Percentiles rank a stretch among this genome's conserved stretches.
These are phyloP conservation scores for Halisarca cf. caerulea DNA, from an alignment of 37 sponge, comb jelly and placozoan genomes.

Conservation along the genomic window DNA sequence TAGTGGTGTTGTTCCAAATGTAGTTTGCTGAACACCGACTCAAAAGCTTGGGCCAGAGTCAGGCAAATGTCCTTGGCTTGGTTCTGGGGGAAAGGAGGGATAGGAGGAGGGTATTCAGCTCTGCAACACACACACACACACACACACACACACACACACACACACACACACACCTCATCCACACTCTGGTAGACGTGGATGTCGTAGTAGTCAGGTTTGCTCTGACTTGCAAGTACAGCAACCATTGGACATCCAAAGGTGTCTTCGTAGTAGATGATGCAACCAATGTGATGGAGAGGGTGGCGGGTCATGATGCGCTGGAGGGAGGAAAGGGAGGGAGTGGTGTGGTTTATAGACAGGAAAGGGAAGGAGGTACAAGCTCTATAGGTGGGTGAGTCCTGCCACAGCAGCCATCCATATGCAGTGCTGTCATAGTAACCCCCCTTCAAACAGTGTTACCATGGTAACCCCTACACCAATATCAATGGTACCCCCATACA, in stretches of 20 bases:
- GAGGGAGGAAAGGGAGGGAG: neutral
- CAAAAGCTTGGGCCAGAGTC: constrained; percentile 80
- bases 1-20: constrained; percentile 17
- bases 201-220: constrained; percentile 41
- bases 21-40: constrained; percentile 60
- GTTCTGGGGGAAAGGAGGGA: too few relatives aligned
- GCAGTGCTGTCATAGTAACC: neutral
- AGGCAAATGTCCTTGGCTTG: constrained; percentile 83
- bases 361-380: neutral
- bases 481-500: too few relatives aligned
- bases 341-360: neutral
- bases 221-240: constrained; percentile 40
- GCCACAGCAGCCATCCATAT: neutral
- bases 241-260: constrained; percentile 67
- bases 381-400: neutral
- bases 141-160: constrained; percentile 20
- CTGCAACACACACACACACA: neutral
- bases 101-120: too few relatives aligned
- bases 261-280: constrained; percentile 75
- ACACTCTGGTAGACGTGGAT: constrained; percentile 66
- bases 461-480: too few relatives aligned
- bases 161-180: constrained; percentile 52
- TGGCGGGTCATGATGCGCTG: constrained; percentile 67
- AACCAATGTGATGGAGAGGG: constrained; percentile 74
- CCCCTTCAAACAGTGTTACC: too few relatives aligned